These are phyloP conservation scores for Agriopis aurantiaria DNA, from an alignment of 2,888 invertebrate genomes.

Conservation along the genomic window DNA sequence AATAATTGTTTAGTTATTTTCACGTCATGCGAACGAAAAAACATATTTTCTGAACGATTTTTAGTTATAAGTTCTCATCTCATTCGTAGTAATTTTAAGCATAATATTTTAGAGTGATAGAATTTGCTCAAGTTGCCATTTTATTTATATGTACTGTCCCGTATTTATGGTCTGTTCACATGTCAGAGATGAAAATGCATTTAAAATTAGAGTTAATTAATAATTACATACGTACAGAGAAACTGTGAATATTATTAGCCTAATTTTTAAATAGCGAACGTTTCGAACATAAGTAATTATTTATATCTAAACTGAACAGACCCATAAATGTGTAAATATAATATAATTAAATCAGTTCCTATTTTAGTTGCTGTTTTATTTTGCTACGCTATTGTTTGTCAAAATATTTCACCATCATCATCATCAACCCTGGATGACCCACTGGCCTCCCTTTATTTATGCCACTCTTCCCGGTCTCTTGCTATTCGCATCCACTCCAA, in stretches of 20 bases:
- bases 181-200: not conserved
- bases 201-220: not conserved
- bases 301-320: not conserved
- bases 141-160: conserved; percentile 61
- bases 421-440: too few species aligned
- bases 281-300: too few species aligned
- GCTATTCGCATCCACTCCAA: too few species aligned
- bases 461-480: too few species aligned
- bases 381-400: conserved; percentile 19
- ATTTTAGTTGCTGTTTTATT: conserved; percentile 75
- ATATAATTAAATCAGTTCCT: conserved; percentile 86
- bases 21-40: not conserved
- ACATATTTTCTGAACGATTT: conserved; percentile 14
- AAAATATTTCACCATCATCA: not conserved
- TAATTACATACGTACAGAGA: not conserved
- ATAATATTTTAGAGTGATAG: conserved; percentile 53
- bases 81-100: conserved; percentile 27
- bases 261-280: too few species aligned
- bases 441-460: too few species aligned
- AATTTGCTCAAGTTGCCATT: conserved; percentile 84
- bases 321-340: conserved; percentile 69
- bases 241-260: not conserved
- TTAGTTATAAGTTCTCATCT: conserved; percentile 20
- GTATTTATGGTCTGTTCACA: conserved; percentile 47
- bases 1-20: conserved; percentile 5